Base-by-base conservation (phyloP, 2,797 vertebrate genomes). In the Knipowitschia caucasica region DNA sequence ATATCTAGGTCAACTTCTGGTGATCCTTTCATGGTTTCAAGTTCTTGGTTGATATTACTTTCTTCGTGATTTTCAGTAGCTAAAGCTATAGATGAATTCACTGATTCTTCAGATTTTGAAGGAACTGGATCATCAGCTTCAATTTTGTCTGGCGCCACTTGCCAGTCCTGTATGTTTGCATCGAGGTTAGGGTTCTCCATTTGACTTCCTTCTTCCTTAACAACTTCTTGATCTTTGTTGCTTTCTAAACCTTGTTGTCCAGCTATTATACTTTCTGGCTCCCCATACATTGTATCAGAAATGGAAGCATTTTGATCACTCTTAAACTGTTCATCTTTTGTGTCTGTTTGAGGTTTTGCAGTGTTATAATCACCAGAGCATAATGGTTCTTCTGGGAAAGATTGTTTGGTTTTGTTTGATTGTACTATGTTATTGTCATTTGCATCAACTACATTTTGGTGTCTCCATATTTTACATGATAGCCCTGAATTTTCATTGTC, bases 61-160 rank as follows among this genome's bases (percentile, higher is more conserved):
- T 43, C 34, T 5, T 56, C 33, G 20, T 49, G 4, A 27, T 23
- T 33, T 33, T 39, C 14, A 53, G 20, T 15, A 3, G 5, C 49
- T 9, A 24, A 8, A 40, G 10, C 3, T 27, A n/a, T 8, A 8
- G 27, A 18, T 64, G 21, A 8, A 40, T 7, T 27, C 17, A 3
- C 2, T 15, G 5, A 17, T 50, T 38, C 45, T 64, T 5, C 27
- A 14, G 61, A 33, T 27, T 44, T 45, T 46, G 5, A 14, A 42
- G 20, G n/a, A 24, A 5, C 18, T 4, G 15, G 0, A n/a, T 46
- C 9, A 15, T 27, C 26, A 29, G 3, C 9, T 20, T 47, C 38
- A 38, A 24, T 2, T 1, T 49, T 36, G 7, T 12, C 38, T 3
- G 26, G 17, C 8, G 20, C 17, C 17, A 25, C 27, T 3, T 50